phyloP scores from a whole-genome alignment of 1,140 invertebrate genomes.

The Periplaneta americana region DNA sequence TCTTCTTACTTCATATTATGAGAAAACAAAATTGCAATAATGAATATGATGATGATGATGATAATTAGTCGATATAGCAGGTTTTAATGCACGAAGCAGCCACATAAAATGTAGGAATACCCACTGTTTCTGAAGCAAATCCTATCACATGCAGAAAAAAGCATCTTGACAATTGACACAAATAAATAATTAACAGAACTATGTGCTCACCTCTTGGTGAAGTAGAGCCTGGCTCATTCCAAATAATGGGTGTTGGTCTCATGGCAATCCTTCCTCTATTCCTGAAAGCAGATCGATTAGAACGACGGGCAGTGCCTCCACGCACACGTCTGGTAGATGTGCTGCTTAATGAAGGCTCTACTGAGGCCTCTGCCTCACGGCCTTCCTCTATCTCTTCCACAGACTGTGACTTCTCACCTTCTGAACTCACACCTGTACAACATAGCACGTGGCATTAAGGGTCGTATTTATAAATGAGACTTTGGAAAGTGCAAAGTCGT shows the following conservation, averaged over 20 bases:
- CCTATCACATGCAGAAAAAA: too few relatives aligned
- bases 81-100: too few relatives aligned
- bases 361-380: conserved; percentile 56
- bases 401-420: conserved; percentile 49
- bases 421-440: conserved; percentile 45
- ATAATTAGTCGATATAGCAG: too few relatives aligned
- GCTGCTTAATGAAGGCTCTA: conserved; percentile 50
- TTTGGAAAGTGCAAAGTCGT: too few relatives aligned
- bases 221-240: conserved; percentile 21
- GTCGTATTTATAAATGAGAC: too few relatives aligned
- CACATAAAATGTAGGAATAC: too few relatives aligned
- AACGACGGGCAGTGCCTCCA: conserved; percentile 20
- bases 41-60: too few relatives aligned
- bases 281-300: conserved; percentile 11
- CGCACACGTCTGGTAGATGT: conserved; percentile 32
- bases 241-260: conserved; percentile 27
- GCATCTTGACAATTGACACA: too few relatives aligned
- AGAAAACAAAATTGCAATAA: too few relatives aligned
- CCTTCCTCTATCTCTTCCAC: conserved; percentile 51
- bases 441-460: too few relatives aligned
- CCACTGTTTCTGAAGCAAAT: too few relatives aligned
- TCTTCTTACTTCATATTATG: too few relatives aligned
- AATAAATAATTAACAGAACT: neutral
- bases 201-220: neutral
- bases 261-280: conserved; percentile 1